Evolutionary conservation across 2,797 vertebrate genomes (phyloP).

Genomic region (Vultur gryphus): DNA sequence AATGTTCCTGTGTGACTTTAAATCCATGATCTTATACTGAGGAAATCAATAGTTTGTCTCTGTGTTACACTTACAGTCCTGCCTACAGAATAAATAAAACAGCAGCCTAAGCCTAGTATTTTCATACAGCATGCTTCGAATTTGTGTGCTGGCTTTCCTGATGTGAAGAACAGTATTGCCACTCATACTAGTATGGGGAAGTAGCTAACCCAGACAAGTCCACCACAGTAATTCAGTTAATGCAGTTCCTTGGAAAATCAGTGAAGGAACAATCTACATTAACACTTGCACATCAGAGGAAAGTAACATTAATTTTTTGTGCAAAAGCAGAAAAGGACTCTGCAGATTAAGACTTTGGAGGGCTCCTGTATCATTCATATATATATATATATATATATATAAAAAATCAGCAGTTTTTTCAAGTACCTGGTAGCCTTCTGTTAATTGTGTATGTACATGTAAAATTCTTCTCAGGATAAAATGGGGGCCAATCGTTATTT

Average conservation of each 20-base stretch:
- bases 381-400: no score
- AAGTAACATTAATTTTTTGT: not conserved
- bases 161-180: not conserved
- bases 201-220: not conserved
- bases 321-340: not conserved
- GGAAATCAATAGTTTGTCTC: not conserved
- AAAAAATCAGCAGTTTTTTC: not conserved
- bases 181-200: rapidly evolving
- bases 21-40: not conserved
- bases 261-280: not conserved
- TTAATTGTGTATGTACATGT: not conserved
- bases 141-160: not conserved
- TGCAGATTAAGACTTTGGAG: not conserved
- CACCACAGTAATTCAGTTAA: not conserved
- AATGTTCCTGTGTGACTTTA: not conserved
- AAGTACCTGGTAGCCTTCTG: not conserved
- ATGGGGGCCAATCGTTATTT: not conserved
- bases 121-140: not conserved
- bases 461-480: not conserved
- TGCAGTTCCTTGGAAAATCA: not conserved
- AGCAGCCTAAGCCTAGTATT: not conserved
- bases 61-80: not conserved
- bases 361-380: not conserved
- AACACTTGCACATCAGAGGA: not conserved
- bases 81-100: not conserved